A percentile compares a stretch with the other conserved stretches of the same genome.
Evolutionary conservation across 1,140 invertebrate genomes (phyloP).

Genomic region (Ooceraea biroi): DNA sequence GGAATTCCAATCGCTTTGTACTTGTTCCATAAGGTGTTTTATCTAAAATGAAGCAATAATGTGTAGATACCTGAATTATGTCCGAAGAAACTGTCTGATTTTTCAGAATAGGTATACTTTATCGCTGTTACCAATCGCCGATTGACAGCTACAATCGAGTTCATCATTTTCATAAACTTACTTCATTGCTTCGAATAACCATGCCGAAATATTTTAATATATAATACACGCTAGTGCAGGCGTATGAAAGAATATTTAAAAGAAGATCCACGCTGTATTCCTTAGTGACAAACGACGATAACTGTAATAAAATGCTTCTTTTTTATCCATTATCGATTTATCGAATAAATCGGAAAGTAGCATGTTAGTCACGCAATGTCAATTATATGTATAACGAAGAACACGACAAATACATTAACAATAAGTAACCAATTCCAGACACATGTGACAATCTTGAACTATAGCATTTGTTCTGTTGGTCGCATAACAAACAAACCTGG

Average conservation of each 20-base stretch:
- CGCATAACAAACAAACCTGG: constrained; percentile 23
- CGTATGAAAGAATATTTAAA: not conserved
- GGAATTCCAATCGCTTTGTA: constrained; percentile 14
- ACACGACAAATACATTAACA: not conserved
- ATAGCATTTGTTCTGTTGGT: not conserved
- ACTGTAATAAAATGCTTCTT: constrained; percentile 9
- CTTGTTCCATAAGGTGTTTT: constrained; percentile 26
- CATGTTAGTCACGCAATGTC: not conserved
- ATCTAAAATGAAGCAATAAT: not conserved
- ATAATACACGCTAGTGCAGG: not conserved
- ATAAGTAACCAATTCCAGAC: too few species aligned
- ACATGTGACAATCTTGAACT: not conserved
- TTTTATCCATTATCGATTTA: not conserved
- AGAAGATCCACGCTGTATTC: constrained; percentile 11
- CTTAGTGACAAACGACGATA: constrained; percentile 17
- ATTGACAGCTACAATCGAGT: not conserved
- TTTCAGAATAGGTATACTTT: not conserved
- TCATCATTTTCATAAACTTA: constrained; percentile 43
- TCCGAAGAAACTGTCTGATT: not conserved
- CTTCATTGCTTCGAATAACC: not conserved
- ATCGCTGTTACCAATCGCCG: not conserved
- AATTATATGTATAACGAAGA: constrained; percentile 1
- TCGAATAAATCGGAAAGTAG: too few species aligned
- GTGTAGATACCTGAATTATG: not conserved
- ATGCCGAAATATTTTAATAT: not conserved